phyloP scores from a whole-genome alignment of 2,888 invertebrate genomes.

The Tillus elongatus region DNA sequence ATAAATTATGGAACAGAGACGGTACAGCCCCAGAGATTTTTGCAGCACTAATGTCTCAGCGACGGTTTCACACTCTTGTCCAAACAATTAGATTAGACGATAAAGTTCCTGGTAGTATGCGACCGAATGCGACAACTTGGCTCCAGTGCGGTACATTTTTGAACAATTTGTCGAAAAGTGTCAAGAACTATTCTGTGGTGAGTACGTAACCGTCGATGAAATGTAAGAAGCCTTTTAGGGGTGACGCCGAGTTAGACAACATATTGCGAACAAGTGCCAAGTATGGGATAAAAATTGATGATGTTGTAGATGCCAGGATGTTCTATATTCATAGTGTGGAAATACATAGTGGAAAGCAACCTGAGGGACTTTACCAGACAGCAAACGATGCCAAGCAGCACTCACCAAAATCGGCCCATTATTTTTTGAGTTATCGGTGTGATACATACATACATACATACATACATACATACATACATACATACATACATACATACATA shows the following conservation, averaged over 20 bases:
- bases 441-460: too few species aligned
- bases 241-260: constrained; percentile 6
- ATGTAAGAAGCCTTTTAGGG: constrained; percentile 13
- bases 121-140: constrained; percentile 10
- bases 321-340: constrained; percentile 6
- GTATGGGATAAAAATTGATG: constrained; percentile 9
- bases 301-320: constrained; percentile 2
- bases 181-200: constrained; percentile 8
- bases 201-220: constrained; percentile 14
- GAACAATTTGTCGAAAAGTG: constrained; percentile 16
- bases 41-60: constrained; percentile 10
- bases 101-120: background rate
- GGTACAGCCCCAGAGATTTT: constrained; percentile 14
- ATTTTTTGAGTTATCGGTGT: too few species aligned
- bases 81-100: constrained; percentile 9
- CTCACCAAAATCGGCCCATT: too few species aligned
- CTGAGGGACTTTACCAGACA: constrained; percentile 7
- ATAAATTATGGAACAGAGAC: constrained; percentile 12
- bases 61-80: constrained; percentile 11
- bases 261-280: too few species aligned
- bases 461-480: too few species aligned
- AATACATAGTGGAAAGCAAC: constrained; percentile 8
- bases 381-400: too few species aligned
- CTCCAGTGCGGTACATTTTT: constrained; percentile 12
- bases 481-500: too few species aligned